Base-by-base conservation (phyloP, 2,888 invertebrate genomes). In the Nephrotoma guestfalica region DNA sequence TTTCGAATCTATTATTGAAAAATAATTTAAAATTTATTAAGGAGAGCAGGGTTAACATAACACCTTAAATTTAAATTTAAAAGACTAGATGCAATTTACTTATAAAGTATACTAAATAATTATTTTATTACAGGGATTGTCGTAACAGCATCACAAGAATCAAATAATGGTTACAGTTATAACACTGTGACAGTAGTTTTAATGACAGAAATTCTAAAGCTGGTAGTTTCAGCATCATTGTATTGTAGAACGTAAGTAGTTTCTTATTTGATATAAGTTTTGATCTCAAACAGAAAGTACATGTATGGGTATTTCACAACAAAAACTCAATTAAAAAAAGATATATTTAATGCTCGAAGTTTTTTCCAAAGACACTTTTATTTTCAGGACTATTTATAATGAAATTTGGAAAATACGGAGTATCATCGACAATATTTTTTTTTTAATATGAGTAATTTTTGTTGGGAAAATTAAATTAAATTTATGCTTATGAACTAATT, bases 171-270 rank as follows among this genome's bases (percentile, higher is more conserved):
- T 45, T 98, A 98, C 91, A 94, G 94, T 88, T 98, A 98, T 90
- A 97, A 97, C 89, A 96, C 96, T 43, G 95, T 96, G 1, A 95
- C 96, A 18, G 98, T 97, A 57, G 98, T 98, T 42, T 93, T 98
- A 88, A 91, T 97, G 87, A 97, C 97, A 6, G 98, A 98, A 93
- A 92, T 96, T 86, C 91, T 97, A 15, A 98, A 98, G 91, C 92
- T 98, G 86, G 88, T 96, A 0, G 93, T 95, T 42, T 97, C 97
- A 0, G 91, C 94, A 42, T 88, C 92, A 86, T 91, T 97, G 4
- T 98, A 96, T 89, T 94, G 95, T 88, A 93, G 92, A 90, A 94
- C 94, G 95, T 95, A 92, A 92, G 94, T 91, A 86, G 87, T 84
- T 41, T 85, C 41, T 15, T 5, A 42, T 57, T 41, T 4, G n/a